A percentile compares a stretch with the other conserved stretches of the same genome.
Evolutionary conservation across 2,888 invertebrate species (phyloP).

Genomic region (Synanthedon vespiformis): DNA sequence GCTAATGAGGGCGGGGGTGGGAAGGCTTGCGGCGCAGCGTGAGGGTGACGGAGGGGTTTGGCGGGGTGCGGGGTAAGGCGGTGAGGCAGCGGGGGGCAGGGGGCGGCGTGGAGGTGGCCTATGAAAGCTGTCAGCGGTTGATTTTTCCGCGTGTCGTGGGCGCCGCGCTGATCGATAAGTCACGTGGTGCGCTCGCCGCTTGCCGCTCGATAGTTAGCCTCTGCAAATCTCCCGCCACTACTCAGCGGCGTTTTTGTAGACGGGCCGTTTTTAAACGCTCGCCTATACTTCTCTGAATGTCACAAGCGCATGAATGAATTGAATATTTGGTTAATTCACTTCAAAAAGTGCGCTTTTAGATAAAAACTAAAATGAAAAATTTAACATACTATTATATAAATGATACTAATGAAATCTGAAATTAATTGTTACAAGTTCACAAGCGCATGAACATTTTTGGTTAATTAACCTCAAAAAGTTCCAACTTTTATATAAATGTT

Average conservation of each 20-base stretch:
- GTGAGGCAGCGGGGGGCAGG: slow-evolving; percentile 17
- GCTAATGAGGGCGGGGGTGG: slow-evolving; percentile 60
- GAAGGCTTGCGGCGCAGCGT: slow-evolving; percentile 9
- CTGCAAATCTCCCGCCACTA: slow-evolving; percentile 59
- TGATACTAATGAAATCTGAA: too few relatives aligned
- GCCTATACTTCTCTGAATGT: not conserved
- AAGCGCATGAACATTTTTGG: too few relatives aligned
- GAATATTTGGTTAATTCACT: too few relatives aligned
- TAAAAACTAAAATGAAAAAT: too few relatives aligned
- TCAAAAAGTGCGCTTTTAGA: too few relatives aligned
- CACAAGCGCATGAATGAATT: too few relatives aligned
- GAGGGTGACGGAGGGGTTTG: slow-evolving; percentile 9
- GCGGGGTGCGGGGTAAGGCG: slow-evolving; percentile 27
- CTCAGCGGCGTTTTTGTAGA: slow-evolving; percentile 8
- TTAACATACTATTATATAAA: too few relatives aligned
- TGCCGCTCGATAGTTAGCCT: slow-evolving; percentile 54
- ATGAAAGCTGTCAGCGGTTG: slow-evolving; percentile 70
- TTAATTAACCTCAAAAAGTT: too few relatives aligned
- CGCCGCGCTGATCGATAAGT: slow-evolving; percentile 68
- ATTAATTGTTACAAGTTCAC: too few relatives aligned
- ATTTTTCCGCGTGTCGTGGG: slow-evolving; percentile 70
- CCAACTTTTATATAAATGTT: too few relatives aligned
- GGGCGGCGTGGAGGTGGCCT: slow-evolving; percentile 40
- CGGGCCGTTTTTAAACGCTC: not conserved
- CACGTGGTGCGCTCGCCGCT: slow-evolving; percentile 33